Percentiles rank a stretch among this genome's conserved stretches.
Evolutionary conservation across 2,113 vertebrate genomes (phyloP).

Genomic region (Illadopsis cleaveri): DNA sequence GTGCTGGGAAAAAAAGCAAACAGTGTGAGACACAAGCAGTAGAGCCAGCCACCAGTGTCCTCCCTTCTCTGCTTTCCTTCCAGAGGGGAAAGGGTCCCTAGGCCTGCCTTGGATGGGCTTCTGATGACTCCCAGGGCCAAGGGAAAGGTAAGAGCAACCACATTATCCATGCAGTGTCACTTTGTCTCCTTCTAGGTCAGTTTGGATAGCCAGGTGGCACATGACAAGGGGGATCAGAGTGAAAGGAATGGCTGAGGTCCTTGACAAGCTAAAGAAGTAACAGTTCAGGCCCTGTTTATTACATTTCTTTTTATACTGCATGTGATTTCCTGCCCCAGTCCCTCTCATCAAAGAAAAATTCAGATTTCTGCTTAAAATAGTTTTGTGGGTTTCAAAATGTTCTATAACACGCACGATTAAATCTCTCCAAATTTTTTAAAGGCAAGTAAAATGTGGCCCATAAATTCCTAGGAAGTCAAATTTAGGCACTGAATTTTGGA

Average conservation of each 20-base stretch:
- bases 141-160: background rate
- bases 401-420: background rate
- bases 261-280: conserved; percentile 5
- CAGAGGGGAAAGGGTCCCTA: background rate
- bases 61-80: background rate
- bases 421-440: conserved; percentile 12
- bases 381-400: conserved; percentile 26
- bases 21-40: background rate
- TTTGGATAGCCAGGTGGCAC: background rate
- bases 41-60: background rate
- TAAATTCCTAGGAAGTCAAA: conserved; percentile 20
- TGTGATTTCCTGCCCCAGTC: background rate
- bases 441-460: conserved; percentile 2
- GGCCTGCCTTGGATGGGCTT: background rate
- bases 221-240: background rate
- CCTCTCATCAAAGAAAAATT: conserved; percentile 11
- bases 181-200: background rate
- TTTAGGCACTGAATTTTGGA: background rate
- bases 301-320: background rate
- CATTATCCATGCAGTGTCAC: background rate
- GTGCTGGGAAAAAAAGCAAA: conserved; percentile 73
- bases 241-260: background rate
- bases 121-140: background rate
- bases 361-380: conserved; percentile 45
- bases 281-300: background rate